Conservation (phyloP, 2,113 vertebrate genomes). For the Tragelaphus scriptus region DNA sequence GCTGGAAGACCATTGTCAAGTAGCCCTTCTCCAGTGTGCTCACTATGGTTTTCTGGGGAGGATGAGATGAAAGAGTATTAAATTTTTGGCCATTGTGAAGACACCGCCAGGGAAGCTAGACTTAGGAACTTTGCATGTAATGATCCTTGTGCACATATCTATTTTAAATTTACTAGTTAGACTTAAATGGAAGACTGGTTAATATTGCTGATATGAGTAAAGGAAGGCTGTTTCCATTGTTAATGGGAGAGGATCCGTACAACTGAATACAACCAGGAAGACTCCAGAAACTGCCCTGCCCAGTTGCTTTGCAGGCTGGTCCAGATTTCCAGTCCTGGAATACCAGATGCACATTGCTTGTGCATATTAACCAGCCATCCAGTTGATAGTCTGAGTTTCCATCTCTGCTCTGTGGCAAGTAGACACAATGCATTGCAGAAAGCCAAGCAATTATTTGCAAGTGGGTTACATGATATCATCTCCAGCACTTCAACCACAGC, state of each 20-base stretch:
- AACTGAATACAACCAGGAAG: not conserved
- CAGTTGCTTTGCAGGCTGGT: not conserved
- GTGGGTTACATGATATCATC: slow-evolving; percentile 8
- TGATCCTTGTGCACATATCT: not conserved
- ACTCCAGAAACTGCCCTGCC: not conserved
- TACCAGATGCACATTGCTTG: not conserved
- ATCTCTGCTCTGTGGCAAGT: not conserved
- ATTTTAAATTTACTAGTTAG: not conserved
- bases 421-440: slow-evolving; percentile 3
- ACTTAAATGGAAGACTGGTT: not conserved
- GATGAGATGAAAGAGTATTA: not conserved
- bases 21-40: not conserved
- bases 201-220: not conserved
- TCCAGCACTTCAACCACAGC: not conserved
- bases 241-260: not conserved
- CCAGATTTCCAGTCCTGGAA: not conserved
- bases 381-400: not conserved
- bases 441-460: slow-evolving; percentile 51
- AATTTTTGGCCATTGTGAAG: not conserved
- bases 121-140: not conserved
- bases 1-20: rapidly evolving
- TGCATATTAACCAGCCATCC: slow-evolving; percentile 27
- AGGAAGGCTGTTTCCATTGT: not conserved
- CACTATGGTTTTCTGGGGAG: not conserved
- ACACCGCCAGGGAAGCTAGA: not conserved